These are phyloP conservation scores for Tridacna crocea DNA, from an alignment of 2,888 invertebrate species.

Conservation along the genomic window DNA sequence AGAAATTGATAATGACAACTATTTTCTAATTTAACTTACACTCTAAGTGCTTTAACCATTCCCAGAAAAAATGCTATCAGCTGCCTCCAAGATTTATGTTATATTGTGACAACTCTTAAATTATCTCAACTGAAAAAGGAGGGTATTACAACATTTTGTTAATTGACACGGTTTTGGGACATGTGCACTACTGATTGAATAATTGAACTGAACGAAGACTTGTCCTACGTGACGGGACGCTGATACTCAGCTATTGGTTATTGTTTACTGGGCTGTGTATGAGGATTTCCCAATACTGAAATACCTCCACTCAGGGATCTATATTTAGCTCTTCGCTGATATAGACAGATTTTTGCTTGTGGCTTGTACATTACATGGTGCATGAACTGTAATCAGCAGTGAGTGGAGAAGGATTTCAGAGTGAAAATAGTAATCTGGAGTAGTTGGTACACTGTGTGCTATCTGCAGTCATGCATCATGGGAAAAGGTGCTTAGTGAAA, in stretches of 20 bases:
- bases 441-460: background rate
- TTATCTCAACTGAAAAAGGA: too few species aligned
- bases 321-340: constrained; percentile 12
- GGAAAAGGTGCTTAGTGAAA: background rate
- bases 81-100: too few species aligned
- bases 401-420: background rate
- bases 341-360: background rate
- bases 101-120: too few species aligned
- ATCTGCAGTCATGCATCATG: constrained; percentile 2
- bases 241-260: background rate
- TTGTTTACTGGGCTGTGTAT: background rate
- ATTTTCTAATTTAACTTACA: too few species aligned
- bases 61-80: too few species aligned
- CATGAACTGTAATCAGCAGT: constrained; percentile 1
- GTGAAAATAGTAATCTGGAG: background rate
- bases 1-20: too few species aligned
- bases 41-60: too few species aligned
- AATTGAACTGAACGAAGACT: background rate
- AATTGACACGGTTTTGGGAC: background rate
- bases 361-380: constrained; percentile 5
- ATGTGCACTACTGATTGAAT: background rate
- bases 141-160: background rate
- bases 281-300: constrained; percentile 26
- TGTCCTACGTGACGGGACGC: constrained; percentile 1
- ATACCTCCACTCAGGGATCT: background rate